Evolutionary conservation across 1,140 invertebrate species (phyloP), one percentile per base, ranked within the genome.

Genomic region (Heterodera carotae): DNA sequence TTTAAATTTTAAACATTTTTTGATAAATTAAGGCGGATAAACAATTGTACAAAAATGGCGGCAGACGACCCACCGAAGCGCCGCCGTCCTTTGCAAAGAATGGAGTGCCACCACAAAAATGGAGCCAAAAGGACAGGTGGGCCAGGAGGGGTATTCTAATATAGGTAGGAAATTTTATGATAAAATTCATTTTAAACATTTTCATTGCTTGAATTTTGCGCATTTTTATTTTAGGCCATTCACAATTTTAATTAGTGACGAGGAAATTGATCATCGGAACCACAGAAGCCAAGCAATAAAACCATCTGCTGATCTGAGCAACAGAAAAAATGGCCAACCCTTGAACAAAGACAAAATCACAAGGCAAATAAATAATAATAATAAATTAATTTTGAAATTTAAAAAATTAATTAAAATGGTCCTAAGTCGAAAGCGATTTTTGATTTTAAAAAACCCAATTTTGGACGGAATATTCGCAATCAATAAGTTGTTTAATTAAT

Each of bases 341-440:
- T 15, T 22, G 15, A 18, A 68, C 66, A n/a, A n/a, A 68, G n/a
- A n/a, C 34, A 29, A 27, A 62, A 48, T 70, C 6, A 4, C 25
- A 70, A 70, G 39, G 39, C 69, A 2, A 59, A 15, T 27, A 25
- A 74, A 62, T 34, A 74, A 56, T 74, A 60, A 56, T 74, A 1
- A 27, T 75, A 6, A 33, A 72, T 31, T 29, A n/a, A n/a, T n/a
- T n/a, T n/a, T n/a, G n/a, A n/a, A n/a, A n/a, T n/a, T n/a, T n/a
- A n/a, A n/a, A n/a, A n/a, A n/a, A n/a, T n/a, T n/a, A n/a, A n/a
- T n/a, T n/a, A n/a, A n/a, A n/a, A n/a, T n/a, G n/a, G n/a, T n/a
- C n/a, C n/a, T n/a, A n/a, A n/a, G n/a, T n/a, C n/a, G n/a, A n/a
- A n/a, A n/a, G n/a, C n/a, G n/a, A n/a, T n/a, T n/a, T n/a, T n/a